Base-by-base conservation (phyloP, 2,113 vertebrate genomes). In the Pterophyllum scalare region DNA sequence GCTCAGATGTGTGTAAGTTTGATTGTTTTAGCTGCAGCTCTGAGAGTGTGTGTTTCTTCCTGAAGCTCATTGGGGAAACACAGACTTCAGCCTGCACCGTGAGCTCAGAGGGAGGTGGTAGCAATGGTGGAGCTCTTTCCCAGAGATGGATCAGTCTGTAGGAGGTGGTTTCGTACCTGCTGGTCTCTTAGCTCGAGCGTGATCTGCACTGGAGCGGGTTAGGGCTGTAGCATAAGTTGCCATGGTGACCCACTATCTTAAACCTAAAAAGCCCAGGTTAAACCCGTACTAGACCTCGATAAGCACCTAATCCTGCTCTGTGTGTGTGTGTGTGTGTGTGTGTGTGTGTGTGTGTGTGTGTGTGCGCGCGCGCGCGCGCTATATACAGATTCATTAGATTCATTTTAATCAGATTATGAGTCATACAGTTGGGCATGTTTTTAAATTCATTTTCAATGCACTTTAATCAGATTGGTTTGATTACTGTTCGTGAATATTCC, bases 381-480 rank as follows among this genome's bases (percentile, higher is more conserved):
- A 6, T 33, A 33, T 33, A 33, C 40, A 28, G 64, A 43, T 40
- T 46, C 15, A 24, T 65, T n/a, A n/a, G n/a, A n/a, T n/a, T n/a
- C n/a, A n/a, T 28, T 26, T 49, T 70, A 49, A 70, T 40, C 43
- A 70, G 65, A 19, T 49, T 49, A 40, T 7, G 6, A 64, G 46
- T 9, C 19, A 58, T 28, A 49, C 49, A 61, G n/a, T 74, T 72
- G 26, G 5, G 5, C 31, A 4, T 31, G 3, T 31, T 31, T 75
- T 67, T 2, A n/a, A n/a, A n/a, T n/a, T n/a, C 58, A 26, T 40
- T 46, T 83, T 43, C 54, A 80, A 7, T 43, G 38, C 6, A 40
- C 38, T 43, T 59, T 87, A 77, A 87, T 87, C 85, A 67, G 49
- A 31, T 59, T 2, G 22, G 1, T 35, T 75, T 60, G 49, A 80